Evolutionary conservation across 2,888 invertebrate species (phyloP).

Genomic region (Caenorhabditis japonica): DNA sequence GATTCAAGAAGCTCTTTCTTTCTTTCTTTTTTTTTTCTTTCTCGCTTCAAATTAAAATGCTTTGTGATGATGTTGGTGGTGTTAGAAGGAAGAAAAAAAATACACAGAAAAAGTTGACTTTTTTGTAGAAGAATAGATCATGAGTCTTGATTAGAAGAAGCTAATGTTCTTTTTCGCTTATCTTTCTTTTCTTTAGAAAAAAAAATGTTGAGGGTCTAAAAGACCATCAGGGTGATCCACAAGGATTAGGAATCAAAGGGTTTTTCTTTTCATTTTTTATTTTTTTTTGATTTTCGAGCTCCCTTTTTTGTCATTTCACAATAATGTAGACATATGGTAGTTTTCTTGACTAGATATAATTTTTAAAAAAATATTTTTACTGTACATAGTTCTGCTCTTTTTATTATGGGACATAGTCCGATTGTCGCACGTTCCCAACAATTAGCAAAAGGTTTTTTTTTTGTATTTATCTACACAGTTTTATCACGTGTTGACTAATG

Average conservation of each 20-base stretch:
- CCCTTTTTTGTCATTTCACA: too few relatives aligned
- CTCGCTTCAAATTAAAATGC: conserved; percentile 19
- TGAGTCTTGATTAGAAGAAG: conserved; percentile 7
- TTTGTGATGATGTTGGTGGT: conserved; percentile 7
- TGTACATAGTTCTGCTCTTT: too few relatives aligned
- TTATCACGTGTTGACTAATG: too few relatives aligned
- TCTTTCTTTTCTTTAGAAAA: neutral
- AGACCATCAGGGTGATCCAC: conserved; percentile 30
- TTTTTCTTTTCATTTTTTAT: conserved; percentile 1
- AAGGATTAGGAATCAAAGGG: conserved; percentile 24
- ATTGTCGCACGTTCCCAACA: too few relatives aligned
- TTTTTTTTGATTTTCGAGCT: neutral
- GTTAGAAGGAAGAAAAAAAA: neutral
- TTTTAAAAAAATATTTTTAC: too few relatives aligned
- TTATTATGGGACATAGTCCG: too few relatives aligned
- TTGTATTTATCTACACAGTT: too few relatives aligned
- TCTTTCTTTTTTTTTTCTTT: conserved; percentile 9
- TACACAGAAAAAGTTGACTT: neutral
- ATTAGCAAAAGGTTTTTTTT: too few relatives aligned
- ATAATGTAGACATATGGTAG: too few relatives aligned
- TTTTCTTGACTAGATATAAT: too few relatives aligned
- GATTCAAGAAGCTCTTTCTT: conserved; percentile 33
- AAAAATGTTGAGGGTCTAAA: too few relatives aligned
- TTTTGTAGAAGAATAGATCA: too few relatives aligned
- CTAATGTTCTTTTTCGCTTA: neutral